phyloP scores from a whole-genome alignment of 37 sponge, comb jelly and placozoan genomes.

The Lycopodina hypogea region DNA sequence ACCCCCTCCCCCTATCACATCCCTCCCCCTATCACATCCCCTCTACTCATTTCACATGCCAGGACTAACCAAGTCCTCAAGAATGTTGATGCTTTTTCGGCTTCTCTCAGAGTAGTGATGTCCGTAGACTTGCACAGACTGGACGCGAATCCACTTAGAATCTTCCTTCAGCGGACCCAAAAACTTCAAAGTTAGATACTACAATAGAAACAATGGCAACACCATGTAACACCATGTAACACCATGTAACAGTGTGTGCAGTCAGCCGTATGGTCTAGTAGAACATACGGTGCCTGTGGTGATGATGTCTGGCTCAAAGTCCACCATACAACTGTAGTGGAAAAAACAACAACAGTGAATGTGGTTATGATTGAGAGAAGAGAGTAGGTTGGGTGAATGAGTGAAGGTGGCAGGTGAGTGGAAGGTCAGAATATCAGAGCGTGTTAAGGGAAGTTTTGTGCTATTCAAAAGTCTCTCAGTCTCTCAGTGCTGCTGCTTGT shows the following conservation, averaged over 20 bases:
- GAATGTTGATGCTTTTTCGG: not conserved
- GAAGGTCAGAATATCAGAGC: not conserved
- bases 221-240: not conserved
- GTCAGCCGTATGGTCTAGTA: not conserved
- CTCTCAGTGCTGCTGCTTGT: too few species aligned
- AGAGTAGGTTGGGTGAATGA: not conserved
- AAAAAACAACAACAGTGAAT: too few species aligned
- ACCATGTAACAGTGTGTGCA: not conserved
- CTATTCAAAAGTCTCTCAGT: too few species aligned
- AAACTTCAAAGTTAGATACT: slow-evolving; percentile 56
- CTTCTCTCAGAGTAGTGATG: slow-evolving; percentile 18
- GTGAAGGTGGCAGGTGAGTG: not conserved
- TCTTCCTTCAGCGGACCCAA: slow-evolving; percentile 19
- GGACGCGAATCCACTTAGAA: slow-evolving; percentile 46
- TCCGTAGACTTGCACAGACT: slow-evolving; percentile 44
- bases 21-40: not conserved
- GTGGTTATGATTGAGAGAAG: too few species aligned
- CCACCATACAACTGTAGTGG: not conserved
- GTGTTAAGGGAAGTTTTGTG: too few species aligned
- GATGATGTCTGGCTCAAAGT: slow-evolving; percentile 6
- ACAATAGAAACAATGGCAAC: not conserved
- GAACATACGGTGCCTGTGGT: not conserved
- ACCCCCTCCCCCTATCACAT: not conserved
- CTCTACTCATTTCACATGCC: not conserved
- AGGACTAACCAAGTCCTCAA: slow-evolving; percentile 13